Conservation (phyloP, 2,888 invertebrate genomes). For the Pristionchus entomophagus region DNA sequence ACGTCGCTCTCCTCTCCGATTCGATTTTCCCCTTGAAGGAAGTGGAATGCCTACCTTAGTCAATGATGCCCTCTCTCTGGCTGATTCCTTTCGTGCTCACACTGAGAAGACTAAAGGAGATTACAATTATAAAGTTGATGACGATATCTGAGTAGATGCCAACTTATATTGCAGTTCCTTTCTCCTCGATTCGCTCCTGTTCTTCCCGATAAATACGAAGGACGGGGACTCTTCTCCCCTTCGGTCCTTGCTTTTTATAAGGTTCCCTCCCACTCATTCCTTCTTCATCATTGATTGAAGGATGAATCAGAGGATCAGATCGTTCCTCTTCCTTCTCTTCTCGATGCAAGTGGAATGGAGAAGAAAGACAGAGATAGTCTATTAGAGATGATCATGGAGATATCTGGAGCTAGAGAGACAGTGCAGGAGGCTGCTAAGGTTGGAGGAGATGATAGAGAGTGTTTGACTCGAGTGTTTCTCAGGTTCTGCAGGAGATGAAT, state of each 20-base stretch:
- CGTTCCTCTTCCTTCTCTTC: conserved; percentile 53
- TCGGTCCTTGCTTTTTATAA: conserved; percentile 69
- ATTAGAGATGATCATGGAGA: conserved; percentile 72
- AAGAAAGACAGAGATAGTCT: conserved; percentile 66
- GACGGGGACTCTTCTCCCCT: conserved; percentile 65
- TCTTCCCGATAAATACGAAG: conserved; percentile 68
- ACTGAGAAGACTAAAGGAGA: background rate
- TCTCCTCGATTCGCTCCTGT: conserved; percentile 67
- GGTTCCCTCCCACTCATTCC: background rate
- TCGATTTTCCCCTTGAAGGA: background rate
- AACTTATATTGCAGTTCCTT: background rate
- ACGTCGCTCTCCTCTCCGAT: background rate
- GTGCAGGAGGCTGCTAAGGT: conserved; percentile 62
- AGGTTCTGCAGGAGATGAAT: conserved; percentile 53
- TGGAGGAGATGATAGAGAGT: background rate
- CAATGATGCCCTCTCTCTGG: conserved; percentile 53
- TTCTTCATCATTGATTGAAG: background rate
- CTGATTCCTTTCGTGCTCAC: conserved; percentile 47
- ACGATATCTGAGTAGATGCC: background rate
- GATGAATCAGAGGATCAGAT: conserved; percentile 60
- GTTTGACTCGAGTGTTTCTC: conserved; percentile 51
- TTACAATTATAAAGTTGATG: conserved; percentile 15
- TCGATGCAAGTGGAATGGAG: conserved; percentile 66
- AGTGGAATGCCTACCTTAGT: conserved; percentile 51
- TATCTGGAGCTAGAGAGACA: conserved; percentile 68